These are phyloP conservation scores for Tenebrosternarchus preto DNA, from an alignment of 2,113 vertebrate species.

Conservation along the genomic window DNA sequence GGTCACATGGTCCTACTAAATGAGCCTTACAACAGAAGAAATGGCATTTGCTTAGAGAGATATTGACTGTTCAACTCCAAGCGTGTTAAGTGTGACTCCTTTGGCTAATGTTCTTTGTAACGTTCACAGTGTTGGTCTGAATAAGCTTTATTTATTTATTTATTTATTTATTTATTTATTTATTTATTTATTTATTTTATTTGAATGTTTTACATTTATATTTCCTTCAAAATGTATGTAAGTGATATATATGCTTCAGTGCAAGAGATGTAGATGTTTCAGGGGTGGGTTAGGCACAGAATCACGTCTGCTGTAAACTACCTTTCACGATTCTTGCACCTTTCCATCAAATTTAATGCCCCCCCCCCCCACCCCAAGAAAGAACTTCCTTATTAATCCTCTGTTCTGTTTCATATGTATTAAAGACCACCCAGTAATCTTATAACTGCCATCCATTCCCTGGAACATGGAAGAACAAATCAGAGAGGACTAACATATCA, in stretches of 20 bases:
- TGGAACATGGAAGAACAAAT: constrained; percentile 54
- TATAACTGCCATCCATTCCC: constrained; percentile 52
- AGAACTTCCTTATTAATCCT: constrained; percentile 56
- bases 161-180: neutral
- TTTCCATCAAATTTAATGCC: constrained; percentile 43
- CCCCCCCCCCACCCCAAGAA: too few species aligned
- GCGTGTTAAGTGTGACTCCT: neutral
- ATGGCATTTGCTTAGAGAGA: constrained; percentile 36
- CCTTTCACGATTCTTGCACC: neutral
- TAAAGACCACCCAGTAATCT: constrained; percentile 63
- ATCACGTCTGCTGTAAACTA: constrained; percentile 16
- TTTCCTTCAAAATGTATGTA: neutral
- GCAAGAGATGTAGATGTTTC: neutral
- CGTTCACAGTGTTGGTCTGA: neutral
- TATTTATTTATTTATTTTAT: constrained; percentile 1
- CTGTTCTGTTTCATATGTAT: constrained; percentile 51
- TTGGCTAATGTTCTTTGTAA: constrained; percentile 3
- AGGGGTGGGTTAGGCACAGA: constrained; percentile 4
- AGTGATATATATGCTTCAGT: neutral
- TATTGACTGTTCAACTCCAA: constrained; percentile 11
- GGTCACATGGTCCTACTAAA: constrained; percentile 30
- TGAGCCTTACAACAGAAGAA: constrained; percentile 22
- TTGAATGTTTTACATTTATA: neutral
- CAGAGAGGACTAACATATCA: constrained; percentile 46
- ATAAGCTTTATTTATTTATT: neutral